A percentile compares a stretch with the other conserved stretches of the same genome.
phyloP scores from a whole-genome alignment of 2,797 vertebrate species.

The Ctenochaetus hawaiiensis region DNA sequence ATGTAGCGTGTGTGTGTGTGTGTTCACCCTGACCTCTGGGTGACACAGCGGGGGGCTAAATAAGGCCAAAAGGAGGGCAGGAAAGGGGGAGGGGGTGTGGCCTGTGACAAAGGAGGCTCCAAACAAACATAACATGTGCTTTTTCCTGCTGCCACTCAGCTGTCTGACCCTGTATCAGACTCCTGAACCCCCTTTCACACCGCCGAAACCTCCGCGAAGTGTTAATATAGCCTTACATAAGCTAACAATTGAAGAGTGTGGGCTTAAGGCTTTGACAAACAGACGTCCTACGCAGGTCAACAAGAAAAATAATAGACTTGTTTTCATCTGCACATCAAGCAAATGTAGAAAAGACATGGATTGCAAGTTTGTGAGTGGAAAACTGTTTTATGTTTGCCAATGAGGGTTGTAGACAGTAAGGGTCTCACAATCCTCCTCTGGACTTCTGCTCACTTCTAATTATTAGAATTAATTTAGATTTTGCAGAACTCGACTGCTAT shows the following conservation, averaged over 20 bases:
- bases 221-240: conserved; percentile 54
- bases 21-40: conserved; percentile 88
- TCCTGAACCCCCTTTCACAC: conserved; percentile 37
- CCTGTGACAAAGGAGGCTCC: conserved; percentile 74
- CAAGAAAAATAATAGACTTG: conserved; percentile 4
- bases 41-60: conserved; percentile 81
- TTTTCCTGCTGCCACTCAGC: conserved; percentile 80
- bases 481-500: neutral
- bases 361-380: conserved; percentile 21
- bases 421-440: neutral
- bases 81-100: conserved; percentile 59
- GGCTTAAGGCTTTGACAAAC: conserved; percentile 48
- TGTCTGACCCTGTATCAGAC: conserved; percentile 61
- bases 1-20: conserved; percentile 45
- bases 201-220: conserved; percentile 25
- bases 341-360: neutral
- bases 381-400: neutral
- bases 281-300: conserved; percentile 68
- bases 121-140: conserved; percentile 83
- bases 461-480: neutral
- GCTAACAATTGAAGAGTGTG: conserved; percentile 21
- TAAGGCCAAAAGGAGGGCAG: conserved; percentile 81
- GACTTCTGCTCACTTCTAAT: neutral
- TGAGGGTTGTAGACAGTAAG: neutral
- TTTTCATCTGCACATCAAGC: conserved; percentile 40